phyloP scores from a whole-genome alignment of 2,888 invertebrate genomes.

The Ashinkailepas kermadecensis region DNA sequence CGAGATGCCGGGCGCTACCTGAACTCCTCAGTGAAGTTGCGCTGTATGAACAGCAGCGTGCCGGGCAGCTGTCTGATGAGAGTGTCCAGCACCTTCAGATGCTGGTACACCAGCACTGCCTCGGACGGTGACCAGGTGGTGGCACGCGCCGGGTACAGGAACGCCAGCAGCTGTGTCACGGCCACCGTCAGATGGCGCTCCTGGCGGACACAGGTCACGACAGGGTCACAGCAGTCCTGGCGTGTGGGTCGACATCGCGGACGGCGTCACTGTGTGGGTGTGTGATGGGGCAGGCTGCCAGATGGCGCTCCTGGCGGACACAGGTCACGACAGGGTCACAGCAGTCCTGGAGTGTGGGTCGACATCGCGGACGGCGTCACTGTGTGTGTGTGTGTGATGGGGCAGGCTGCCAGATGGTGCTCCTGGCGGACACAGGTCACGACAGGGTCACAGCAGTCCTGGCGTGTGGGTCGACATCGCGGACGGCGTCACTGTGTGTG shows the following conservation, averaged over 20 bases:
- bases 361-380: no score
- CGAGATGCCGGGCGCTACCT: background rate
- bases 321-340: background rate
- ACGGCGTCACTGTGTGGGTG: no score
- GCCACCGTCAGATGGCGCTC: background rate
- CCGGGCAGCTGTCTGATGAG: background rate
- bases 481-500: no score
- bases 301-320: background rate
- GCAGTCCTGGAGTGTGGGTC: no score
- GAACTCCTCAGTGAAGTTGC: constrained; percentile 12
- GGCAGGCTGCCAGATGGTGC: no score
- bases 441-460: background rate
- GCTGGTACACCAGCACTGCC: constrained; percentile 16
- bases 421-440: background rate
- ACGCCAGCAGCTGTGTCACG: constrained; percentile 8
- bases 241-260: no score
- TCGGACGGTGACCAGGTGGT: constrained; percentile 8
- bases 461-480: no score
- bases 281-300: no score
- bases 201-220: background rate
- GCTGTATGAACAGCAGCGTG: background rate
- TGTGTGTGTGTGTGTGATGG: no score
- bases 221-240: background rate
- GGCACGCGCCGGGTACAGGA: constrained; percentile 8
- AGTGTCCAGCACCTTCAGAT: background rate